phyloP scores from a whole-genome alignment of 2,113 vertebrate genomes.

The Callipepla squamata region DNA sequence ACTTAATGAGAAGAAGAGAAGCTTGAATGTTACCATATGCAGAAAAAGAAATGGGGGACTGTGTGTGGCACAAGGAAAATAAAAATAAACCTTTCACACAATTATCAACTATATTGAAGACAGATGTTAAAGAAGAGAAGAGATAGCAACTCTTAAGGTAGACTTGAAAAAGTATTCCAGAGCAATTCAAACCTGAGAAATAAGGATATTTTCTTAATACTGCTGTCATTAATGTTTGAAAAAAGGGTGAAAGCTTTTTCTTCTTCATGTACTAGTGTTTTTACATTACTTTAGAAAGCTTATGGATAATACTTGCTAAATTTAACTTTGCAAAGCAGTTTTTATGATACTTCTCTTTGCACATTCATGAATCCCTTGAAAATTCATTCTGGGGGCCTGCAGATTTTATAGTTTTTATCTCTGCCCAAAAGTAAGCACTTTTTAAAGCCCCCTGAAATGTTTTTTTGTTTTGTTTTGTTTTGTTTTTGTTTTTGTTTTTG shows the following conservation, averaged over 20 bases:
- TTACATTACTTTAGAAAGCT: neutral
- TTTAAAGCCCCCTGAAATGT: neutral
- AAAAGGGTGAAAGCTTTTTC: neutral
- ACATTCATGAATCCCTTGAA: neutral
- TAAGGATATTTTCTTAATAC: neutral
- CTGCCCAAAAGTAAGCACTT: neutral
- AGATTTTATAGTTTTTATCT: neutral
- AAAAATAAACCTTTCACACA: neutral
- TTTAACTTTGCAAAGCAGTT: neutral
- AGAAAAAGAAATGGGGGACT: neutral
- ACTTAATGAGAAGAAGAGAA: neutral
- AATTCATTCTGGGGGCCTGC: neutral
- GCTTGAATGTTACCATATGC: neutral
- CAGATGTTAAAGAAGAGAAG: neutral
- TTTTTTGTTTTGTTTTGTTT: neutral
- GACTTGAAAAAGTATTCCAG: slow-evolving; percentile 3
- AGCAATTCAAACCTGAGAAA: neutral
- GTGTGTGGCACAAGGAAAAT: neutral
- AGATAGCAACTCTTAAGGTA: neutral
- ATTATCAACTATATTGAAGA: neutral
- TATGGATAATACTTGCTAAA: neutral
- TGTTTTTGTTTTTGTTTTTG: no score
- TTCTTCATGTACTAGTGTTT: neutral
- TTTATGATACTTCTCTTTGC: neutral
- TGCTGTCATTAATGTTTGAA: neutral